A percentile compares a stretch with the other conserved stretches of the same genome.
Evolutionary conservation across 2,113 vertebrate species (phyloP).

Genomic region (Oceanites oceanicus): DNA sequence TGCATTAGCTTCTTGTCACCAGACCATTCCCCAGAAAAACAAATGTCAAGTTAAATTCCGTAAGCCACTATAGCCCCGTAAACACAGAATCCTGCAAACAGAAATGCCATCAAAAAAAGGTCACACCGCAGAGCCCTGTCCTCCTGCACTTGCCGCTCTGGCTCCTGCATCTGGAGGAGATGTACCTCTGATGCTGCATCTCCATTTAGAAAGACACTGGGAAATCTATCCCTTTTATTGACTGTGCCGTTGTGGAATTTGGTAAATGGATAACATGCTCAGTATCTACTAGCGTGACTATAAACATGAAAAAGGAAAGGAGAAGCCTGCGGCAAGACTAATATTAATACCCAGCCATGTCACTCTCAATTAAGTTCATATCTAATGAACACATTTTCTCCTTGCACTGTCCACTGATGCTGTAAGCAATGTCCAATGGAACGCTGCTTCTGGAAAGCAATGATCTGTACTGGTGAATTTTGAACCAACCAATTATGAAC

Average conservation of each 20-base stretch:
- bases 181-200: neutral
- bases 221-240: neutral
- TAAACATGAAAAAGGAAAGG: constrained; percentile 17
- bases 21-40: neutral
- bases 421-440: constrained; percentile 63
- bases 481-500: constrained; percentile 10
- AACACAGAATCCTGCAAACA: neutral
- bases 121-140: neutral
- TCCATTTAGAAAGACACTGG: neutral
- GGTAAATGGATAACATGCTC: neutral
- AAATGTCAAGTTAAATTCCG: constrained; percentile 21
- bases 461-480: constrained; percentile 59
- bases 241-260: neutral
- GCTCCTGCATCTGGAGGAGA: neutral
- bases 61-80: neutral
- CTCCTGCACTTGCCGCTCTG: neutral
- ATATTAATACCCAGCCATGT: constrained; percentile 69
- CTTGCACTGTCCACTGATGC: constrained; percentile 59
- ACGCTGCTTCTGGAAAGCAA: constrained; percentile 45
- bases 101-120: constrained; percentile 1
- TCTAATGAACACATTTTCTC: constrained; percentile 66
- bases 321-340: constrained; percentile 59
- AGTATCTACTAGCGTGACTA: constrained; percentile 7
- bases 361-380: constrained; percentile 65
- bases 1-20: neutral